Evolutionary conservation across 2,888 invertebrate species (phyloP).

Genomic region (Ethmia dodecea): DNA sequence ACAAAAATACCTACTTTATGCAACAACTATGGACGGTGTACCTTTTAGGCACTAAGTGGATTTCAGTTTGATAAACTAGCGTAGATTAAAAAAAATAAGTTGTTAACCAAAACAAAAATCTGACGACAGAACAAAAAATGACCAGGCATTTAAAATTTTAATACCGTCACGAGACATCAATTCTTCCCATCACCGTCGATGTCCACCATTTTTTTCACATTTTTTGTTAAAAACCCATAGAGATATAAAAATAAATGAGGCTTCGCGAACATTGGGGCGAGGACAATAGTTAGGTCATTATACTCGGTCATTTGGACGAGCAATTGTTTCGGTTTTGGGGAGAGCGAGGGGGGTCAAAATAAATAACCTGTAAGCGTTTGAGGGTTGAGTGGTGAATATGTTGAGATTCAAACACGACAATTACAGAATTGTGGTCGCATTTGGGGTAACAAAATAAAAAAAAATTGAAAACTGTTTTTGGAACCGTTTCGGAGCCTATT

Average conservation of each 20-base stretch:
- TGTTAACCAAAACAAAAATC: constrained; percentile 9
- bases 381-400: constrained; percentile 43
- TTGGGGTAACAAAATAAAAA: no score
- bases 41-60: not conserved
- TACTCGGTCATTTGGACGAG: constrained; percentile 68
- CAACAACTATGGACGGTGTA: not conserved
- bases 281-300: constrained; percentile 74
- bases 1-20: not conserved
- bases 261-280: constrained; percentile 63
- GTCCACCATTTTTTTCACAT: constrained; percentile 49
- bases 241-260: constrained; percentile 71
- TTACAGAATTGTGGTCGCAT: no score
- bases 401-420: constrained; percentile 34
- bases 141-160: constrained; percentile 39
- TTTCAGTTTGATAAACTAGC: not conserved
- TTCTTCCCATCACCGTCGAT: constrained; percentile 42
- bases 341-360: constrained; percentile 35
- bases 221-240: constrained; percentile 61
- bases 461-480: no score
- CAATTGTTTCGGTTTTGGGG: constrained; percentile 46
- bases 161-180: constrained; percentile 54
- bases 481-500: no score
- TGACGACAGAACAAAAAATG: constrained; percentile 21
- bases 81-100: not conserved
- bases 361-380: constrained; percentile 54